Base-by-base conservation (phyloP, 1,140 invertebrate species). In the Leptinotarsa undecemlineata region DNA sequence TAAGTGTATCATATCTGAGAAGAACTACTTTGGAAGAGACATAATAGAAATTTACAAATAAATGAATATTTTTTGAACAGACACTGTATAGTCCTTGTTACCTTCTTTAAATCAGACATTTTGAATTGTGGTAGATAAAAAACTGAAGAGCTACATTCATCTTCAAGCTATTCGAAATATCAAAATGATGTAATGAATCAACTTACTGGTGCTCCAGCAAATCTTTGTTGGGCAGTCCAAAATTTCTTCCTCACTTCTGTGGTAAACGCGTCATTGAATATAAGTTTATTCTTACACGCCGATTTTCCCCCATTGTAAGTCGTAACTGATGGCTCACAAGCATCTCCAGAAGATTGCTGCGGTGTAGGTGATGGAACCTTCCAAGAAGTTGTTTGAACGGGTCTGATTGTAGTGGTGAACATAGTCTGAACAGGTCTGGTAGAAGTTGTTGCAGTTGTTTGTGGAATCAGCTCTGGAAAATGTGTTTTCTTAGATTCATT, bases 141-240 rank as follows among this genome's bases (percentile, higher is more conserved):
- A 33, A 33, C 8, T 33, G 33, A 8, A 33, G 1, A 33, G 33
- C 1, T 11, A 33, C 33, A 33, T 33, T 33, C 0, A 33, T 1
- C 1, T 33, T 33, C 6, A 33, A 33, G 11, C 33, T 8, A 8
- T 8, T 33, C 1, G 6, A 33, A 33, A 33, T 33, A 33, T 33
- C 33, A 8, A 33, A 33, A 33, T 33, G 8, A 33, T 8, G 2
- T 11, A 33, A 3, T 3, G 3, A 42, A 42, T 33, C 48, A 33
- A 77, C 70, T 77, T 71, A 84, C 76, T 20, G 79, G 88, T 78
- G 83, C 82, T 15, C 82, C 80, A 57, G 86, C 86, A 78, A 88
- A 87, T 77, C 83, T 86, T 47, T 85, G 80, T 79, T 88, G 87
- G 17, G 84, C 80, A 3, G 79, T 85, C 88, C 87, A 88, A 61